These are phyloP conservation scores for Rotaria socialis DNA, from an alignment of 2,888 invertebrate species.

Conservation along the genomic window DNA sequence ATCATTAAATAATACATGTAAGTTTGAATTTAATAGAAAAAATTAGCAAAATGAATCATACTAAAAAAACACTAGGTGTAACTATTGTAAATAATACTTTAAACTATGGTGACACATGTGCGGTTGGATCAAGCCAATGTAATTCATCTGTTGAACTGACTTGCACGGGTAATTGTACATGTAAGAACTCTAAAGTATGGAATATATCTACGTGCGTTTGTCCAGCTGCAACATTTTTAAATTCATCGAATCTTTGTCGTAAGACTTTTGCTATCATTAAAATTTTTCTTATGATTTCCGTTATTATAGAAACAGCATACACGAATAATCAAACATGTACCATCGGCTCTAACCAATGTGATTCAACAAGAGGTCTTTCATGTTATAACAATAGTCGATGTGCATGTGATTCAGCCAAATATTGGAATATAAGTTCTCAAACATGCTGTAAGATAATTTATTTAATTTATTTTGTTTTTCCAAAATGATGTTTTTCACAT, in stretches of 20 bases:
- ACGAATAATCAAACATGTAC: neutral
- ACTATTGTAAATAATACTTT: neutral
- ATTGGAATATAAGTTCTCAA: neutral
- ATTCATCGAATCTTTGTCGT: conserved; percentile 5
- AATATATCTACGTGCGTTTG: neutral
- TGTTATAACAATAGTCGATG: neutral
- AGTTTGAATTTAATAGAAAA: neutral
- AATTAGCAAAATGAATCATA: neutral
- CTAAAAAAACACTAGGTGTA: neutral
- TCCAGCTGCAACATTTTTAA: conserved; percentile 3
- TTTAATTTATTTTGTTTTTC: neutral
- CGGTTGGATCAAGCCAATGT: neutral
- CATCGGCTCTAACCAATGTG: neutral
- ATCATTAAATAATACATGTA: neutral
- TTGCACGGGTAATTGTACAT: neutral
- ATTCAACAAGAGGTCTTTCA: neutral
- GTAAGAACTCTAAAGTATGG: neutral
- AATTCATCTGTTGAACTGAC: neutral
- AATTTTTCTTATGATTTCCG: neutral
- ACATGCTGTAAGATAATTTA: neutral
- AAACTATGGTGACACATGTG: neutral
- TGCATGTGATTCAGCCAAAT: neutral
- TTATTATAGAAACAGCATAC: neutral
- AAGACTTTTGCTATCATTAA: neutral
- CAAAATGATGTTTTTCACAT: too few species aligned